These are phyloP conservation scores for Epinephelus lanceolatus DNA, from an alignment of 2,113 vertebrate genomes.

Conservation along the genomic window DNA sequence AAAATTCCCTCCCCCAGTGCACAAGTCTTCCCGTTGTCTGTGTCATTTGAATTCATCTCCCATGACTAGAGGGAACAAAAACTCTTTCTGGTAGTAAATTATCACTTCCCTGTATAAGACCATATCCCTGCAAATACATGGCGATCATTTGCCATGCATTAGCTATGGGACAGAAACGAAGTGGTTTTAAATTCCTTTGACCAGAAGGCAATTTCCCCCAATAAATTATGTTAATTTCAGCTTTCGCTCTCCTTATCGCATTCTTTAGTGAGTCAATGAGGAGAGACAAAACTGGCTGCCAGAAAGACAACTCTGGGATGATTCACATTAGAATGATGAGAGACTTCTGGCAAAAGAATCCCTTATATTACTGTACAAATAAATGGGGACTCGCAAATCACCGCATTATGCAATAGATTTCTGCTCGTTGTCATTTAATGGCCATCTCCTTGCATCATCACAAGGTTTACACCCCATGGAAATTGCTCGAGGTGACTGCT, in stretches of 20 bases:
- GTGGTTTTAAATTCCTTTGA: slow-evolving; percentile 74
- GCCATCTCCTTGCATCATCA: slow-evolving; percentile 74
- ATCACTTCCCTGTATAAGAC: slow-evolving; percentile 66
- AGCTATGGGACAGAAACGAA: slow-evolving; percentile 75
- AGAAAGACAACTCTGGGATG: slow-evolving; percentile 64
- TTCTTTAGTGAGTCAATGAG: slow-evolving; percentile 72
- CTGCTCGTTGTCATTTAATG: slow-evolving; percentile 67
- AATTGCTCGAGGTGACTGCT: slow-evolving; percentile 69
- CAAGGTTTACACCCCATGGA: slow-evolving; percentile 67
- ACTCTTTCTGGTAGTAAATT: slow-evolving; percentile 68
- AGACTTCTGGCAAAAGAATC: slow-evolving; percentile 51
- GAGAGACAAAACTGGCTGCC: slow-evolving; percentile 64
- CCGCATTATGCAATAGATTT: slow-evolving; percentile 71
- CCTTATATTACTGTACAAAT: slow-evolving; percentile 43
- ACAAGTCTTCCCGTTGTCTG: slow-evolving; percentile 56
- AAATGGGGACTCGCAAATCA: slow-evolving; percentile 36
- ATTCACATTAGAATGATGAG: slow-evolving; percentile 62
- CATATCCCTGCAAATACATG: slow-evolving; percentile 66
- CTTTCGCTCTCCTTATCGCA: slow-evolving; percentile 65
- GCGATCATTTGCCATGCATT: slow-evolving; percentile 74
- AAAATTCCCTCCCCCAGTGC: slow-evolving; percentile 50
- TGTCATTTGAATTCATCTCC: slow-evolving; percentile 76
- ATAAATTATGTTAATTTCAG: slow-evolving; percentile 82
- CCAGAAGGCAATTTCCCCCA: slow-evolving; percentile 77
- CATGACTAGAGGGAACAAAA: slow-evolving; percentile 64